Conservation (phyloP, 2,797 vertebrate species). For the Pseudocheirus occidentalis region DNA sequence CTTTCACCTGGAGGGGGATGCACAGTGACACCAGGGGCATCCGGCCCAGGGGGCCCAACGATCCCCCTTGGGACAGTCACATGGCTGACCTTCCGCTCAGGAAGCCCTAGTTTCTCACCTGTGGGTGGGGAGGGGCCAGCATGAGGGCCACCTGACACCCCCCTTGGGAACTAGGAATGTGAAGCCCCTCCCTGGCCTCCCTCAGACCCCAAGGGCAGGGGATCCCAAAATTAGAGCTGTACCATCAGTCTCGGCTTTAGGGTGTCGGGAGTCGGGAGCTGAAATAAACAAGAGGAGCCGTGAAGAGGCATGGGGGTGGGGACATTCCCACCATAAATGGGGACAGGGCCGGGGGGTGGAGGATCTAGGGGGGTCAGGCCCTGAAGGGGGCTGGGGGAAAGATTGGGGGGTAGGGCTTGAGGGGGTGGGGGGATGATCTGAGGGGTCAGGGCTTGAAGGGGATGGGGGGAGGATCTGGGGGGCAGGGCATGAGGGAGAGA, state of each 20-base stretch:
- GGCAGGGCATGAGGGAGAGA: constrained; percentile 52
- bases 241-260: constrained; percentile 74
- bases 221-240: constrained; percentile 31
- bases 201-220: not conserved
- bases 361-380: not conserved
- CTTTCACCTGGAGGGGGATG: constrained; percentile 74
- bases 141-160: not conserved
- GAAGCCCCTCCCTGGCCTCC: not conserved
- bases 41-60: constrained; percentile 22
- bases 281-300: constrained; percentile 14
- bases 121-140: not conserved
- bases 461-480: too few species aligned
- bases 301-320: not conserved
- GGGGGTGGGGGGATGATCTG: too few species aligned
- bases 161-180: not conserved
- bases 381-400: too few species aligned
- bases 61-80: constrained; percentile 41
- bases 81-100: constrained; percentile 72
- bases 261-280: constrained; percentile 74
- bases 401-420: too few species aligned
- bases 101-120: constrained; percentile 74
- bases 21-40: constrained; percentile 66
- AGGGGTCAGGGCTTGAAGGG: too few species aligned
- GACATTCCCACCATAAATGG: rapidly evolving
- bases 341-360: not conserved